Percentiles rank a stretch among this genome's conserved stretches.
These are phyloP conservation scores for Drosophila subpulchrella DNA, from an alignment of 1,140 invertebrate species.

Conservation along the genomic window DNA sequence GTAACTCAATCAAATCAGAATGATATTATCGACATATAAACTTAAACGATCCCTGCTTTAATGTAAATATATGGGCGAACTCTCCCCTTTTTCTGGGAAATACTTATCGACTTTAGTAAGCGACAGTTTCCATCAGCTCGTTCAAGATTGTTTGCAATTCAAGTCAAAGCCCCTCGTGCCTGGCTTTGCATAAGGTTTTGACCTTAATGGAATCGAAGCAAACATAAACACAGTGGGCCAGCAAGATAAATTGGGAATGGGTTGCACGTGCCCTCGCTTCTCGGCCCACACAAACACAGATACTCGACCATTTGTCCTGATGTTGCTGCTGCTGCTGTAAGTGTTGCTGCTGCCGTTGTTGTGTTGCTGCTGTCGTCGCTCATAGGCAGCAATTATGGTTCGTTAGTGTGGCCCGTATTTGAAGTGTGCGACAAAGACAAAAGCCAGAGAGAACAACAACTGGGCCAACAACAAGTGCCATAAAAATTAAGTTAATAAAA, in stretches of 20 bases:
- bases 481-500: conserved; percentile 84
- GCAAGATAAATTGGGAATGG: conserved; percentile 37
- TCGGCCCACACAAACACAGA: conserved; percentile 24
- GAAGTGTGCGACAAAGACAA: conserved; percentile 74
- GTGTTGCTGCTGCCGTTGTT: conserved; percentile 43
- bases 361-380: conserved; percentile 40
- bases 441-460: conserved; percentile 48
- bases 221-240: conserved; percentile 63
- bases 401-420: conserved; percentile 79
- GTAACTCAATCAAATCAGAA: background rate
- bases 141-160: conserved; percentile 44
- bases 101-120: conserved; percentile 34
- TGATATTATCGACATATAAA: no score
- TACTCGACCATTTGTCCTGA: conserved; percentile 31
- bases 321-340: conserved; percentile 24
- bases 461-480: conserved; percentile 73
- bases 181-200: conserved; percentile 60
- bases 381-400: conserved; percentile 82
- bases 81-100: conserved; percentile 10
- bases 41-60: background rate
- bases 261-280: conserved; percentile 38
- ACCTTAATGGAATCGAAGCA: conserved; percentile 64
- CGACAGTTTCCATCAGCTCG: conserved; percentile 29
- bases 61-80: conserved; percentile 4
- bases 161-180: conserved; percentile 34